These are phyloP conservation scores for Drosophila triauraria DNA, from an alignment of 1,140 invertebrate genomes.

Conservation along the genomic window DNA sequence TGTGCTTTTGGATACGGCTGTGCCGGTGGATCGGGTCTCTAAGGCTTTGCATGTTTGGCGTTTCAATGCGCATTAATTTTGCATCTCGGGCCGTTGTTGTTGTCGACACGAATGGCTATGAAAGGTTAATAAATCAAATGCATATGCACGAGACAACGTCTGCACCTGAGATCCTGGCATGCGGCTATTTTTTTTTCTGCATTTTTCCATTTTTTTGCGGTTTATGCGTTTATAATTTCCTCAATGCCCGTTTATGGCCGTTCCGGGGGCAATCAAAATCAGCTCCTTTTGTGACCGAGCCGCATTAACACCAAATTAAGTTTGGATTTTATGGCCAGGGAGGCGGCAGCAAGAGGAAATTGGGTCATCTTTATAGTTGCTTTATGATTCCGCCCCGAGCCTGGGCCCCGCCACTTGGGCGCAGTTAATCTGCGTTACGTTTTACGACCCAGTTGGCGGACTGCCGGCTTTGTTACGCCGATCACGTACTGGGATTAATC, in stretches of 20 bases:
- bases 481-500: constrained; percentile 78
- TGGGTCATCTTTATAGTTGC: constrained; percentile 63
- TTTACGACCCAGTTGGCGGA: constrained; percentile 69
- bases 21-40: constrained; percentile 26
- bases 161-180: constrained; percentile 75
- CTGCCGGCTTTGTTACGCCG: constrained; percentile 44
- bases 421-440: constrained; percentile 55
- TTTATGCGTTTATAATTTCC: constrained; percentile 82
- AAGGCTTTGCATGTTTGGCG: constrained; percentile 74
- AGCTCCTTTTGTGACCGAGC: constrained; percentile 65
- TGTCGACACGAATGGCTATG: constrained; percentile 82
- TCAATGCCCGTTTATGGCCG: constrained; percentile 73
- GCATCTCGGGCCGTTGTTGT: constrained; percentile 68
- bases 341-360: constrained; percentile 51
- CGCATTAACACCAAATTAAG: constrained; percentile 78
- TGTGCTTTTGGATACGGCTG: constrained; percentile 3
- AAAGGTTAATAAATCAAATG: constrained; percentile 82
- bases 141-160: constrained; percentile 71
- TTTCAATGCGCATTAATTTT: constrained; percentile 82
- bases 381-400: constrained; percentile 22
- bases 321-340: constrained; percentile 53
- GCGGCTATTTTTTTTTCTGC: constrained; percentile 32
- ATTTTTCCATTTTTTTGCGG: constrained; percentile 8
- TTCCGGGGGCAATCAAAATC: constrained; percentile 64
- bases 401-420: constrained; percentile 39